Base-by-base conservation (phyloP, 2,888 invertebrate genomes). In the Hemithea aestivaria region DNA sequence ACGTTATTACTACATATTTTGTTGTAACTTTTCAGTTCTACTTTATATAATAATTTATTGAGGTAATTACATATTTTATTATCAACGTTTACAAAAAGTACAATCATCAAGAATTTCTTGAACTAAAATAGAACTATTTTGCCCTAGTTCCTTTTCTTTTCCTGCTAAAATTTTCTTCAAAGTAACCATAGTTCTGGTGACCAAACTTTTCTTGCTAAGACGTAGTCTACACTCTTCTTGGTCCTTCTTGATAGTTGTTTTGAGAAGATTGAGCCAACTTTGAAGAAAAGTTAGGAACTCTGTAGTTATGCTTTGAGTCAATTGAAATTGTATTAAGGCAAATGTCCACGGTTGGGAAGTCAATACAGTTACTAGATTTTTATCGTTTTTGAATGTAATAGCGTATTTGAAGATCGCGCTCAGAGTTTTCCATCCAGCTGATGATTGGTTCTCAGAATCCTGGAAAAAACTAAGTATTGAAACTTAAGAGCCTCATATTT, bases 291-390 rank as follows among this genome's bases (percentile, higher is more conserved):
- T 63, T 1, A 85, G 42, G 46, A 84, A 85, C 44, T 85, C 84
- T 5, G 61, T 48, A 0, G 76, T 72, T 0, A 70, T 46, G 3
- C 62, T 67, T 30, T 82, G 78, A 6, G 79, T 67, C n/a, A 83
- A 46, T 67, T 84, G 83, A 47, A 82, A 87, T 35, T 77, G 69
- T 55, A 85, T 66, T 1, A 87, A 53, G 0, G 67, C 71, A 50
- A 79, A 74, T 0, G 81, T 84, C 85, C 85, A 85, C 0, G 83
- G 79, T 48, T 87, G 85, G 0, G 77, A 75, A 1, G 82, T 81
- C 0, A 85, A 57, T 1, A 59, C 68, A 1, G 74, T 71, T 0
- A 78, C 71, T 2, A 87, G 38, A 32, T 69, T 73, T 1, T 73
- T 54, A 34, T 85, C 84, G 36, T 74, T 75, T 50, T 73, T 78